phyloP scores from a whole-genome alignment of 2,113 vertebrate species.

The Carassius carassius region DNA sequence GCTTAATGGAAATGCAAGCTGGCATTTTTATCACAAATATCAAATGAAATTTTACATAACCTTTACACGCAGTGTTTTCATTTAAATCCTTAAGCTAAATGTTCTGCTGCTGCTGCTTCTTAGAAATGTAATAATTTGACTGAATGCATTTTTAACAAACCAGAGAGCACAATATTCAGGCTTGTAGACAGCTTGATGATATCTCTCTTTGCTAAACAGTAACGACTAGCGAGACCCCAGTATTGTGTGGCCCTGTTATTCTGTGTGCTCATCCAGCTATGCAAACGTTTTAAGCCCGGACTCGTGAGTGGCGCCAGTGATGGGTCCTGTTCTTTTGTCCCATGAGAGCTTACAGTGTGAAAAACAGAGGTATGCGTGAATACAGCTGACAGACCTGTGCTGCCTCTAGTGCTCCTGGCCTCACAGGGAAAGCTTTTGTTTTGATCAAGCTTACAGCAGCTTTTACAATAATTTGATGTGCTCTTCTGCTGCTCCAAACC shows the following conservation, averaged over 20 bases:
- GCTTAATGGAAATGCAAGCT: background rate
- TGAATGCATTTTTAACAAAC: background rate
- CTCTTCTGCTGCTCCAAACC: background rate
- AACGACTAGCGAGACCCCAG: constrained; percentile 43
- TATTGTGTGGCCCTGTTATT: constrained; percentile 72
- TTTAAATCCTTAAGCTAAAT: background rate
- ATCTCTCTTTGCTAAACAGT: constrained; percentile 32
- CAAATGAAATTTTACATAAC: background rate
- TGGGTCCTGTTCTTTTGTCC: constrained; percentile 71
- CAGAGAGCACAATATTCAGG: background rate
- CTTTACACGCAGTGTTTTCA: background rate
- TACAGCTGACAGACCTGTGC: constrained; percentile 61
- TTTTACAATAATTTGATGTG: background rate
- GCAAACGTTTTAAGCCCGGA: constrained; percentile 75
- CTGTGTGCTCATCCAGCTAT: constrained; percentile 78
- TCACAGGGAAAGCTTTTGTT: constrained; percentile 10
- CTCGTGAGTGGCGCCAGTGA: constrained; percentile 65
- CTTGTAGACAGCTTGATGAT: constrained; percentile 50
- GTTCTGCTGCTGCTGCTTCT: background rate
- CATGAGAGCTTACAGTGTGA: constrained; percentile 63
- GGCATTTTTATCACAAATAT: background rate
- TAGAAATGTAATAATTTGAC: background rate
- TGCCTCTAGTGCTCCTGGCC: constrained; percentile 48
- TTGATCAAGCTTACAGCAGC: background rate
- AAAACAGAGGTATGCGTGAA: constrained; percentile 66